Evolutionary conservation across 2,113 vertebrate genomes (phyloP).

Genomic region (Corythaeola cristata): DNA sequence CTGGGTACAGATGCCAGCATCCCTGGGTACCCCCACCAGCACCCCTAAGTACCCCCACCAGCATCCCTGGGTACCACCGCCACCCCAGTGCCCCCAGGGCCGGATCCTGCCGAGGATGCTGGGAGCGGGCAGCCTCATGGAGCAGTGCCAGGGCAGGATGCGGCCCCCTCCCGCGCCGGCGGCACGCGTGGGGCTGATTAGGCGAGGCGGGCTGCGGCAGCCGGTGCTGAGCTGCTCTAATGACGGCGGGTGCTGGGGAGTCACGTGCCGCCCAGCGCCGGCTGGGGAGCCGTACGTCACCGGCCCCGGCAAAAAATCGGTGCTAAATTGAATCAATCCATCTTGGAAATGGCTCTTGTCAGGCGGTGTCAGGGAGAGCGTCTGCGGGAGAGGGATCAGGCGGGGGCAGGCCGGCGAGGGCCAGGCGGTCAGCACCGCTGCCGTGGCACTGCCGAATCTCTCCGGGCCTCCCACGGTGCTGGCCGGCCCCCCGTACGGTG

Average conservation of each 20-base stretch:
- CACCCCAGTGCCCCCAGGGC: not conserved
- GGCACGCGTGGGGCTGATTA: slow-evolving; percentile 19
- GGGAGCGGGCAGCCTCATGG: fast-evolving
- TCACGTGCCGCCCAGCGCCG: slow-evolving; percentile 60
- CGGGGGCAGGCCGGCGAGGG: slow-evolving; percentile 47
- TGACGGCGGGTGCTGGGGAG: slow-evolving; percentile 69
- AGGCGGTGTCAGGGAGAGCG: slow-evolving; percentile 79
- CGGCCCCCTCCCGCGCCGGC: fast-evolving
- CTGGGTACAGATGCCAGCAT: too few relatives aligned
- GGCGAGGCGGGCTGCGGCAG: not conserved
- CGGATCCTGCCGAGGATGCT: fast-evolving
- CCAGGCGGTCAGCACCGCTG: slow-evolving; percentile 23
- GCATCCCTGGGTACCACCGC: too few relatives aligned
- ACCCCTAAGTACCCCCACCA: too few relatives aligned
- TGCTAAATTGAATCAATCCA: slow-evolving; percentile 90
- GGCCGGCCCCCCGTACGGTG: fast-evolving
- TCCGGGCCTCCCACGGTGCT: not conserved
- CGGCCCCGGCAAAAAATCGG: slow-evolving; percentile 77
- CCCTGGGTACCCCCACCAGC: too few relatives aligned
- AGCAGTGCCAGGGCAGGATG: not conserved
- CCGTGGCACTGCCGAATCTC: not conserved
- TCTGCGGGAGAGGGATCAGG: slow-evolving; percentile 78
- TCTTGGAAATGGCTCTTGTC: slow-evolving; percentile 88
- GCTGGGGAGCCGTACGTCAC: slow-evolving; percentile 77
- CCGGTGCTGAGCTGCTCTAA: slow-evolving; percentile 56